phyloP scores from a whole-genome alignment of 2,888 invertebrate species.

The Ornithoptera priamus region DNA sequence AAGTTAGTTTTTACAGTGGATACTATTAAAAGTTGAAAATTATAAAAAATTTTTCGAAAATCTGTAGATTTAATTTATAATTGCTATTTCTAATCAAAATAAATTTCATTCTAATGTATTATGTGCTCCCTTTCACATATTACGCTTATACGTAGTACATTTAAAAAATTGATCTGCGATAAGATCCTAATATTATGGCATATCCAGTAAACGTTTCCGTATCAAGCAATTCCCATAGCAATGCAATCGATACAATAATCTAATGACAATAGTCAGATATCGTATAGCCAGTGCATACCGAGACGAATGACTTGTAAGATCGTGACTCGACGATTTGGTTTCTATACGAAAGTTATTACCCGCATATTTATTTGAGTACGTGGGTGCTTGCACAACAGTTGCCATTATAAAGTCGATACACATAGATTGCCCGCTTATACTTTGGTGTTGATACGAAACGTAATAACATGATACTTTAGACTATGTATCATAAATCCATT shows the following conservation, averaged over 20 bases:
- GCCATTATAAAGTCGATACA: constrained; percentile 45
- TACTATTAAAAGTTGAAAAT: no score
- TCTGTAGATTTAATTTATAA: no score
- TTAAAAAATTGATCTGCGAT: constrained; percentile 11
- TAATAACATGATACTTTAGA: constrained; percentile 26
- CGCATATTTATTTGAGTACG: constrained; percentile 73
- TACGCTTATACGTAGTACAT: no score
- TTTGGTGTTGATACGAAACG: constrained; percentile 27
- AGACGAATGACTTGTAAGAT: constrained; percentile 50
- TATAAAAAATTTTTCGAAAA: no score
- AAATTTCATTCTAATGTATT: no score
- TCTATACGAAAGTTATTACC: constrained; percentile 75
- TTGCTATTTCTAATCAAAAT: no score
- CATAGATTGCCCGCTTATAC: constrained; percentile 15
- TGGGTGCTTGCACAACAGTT: constrained; percentile 70
- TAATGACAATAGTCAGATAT: constrained; percentile 40
- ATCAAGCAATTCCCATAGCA: constrained; percentile 20
- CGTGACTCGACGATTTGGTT: constrained; percentile 76
- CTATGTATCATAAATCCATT: constrained; percentile 20
- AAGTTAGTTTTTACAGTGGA: no score
- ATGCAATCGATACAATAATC: constrained; percentile 36
- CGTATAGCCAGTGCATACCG: constrained; percentile 37
- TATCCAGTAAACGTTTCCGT: constrained; percentile 24
- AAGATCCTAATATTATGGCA: constrained; percentile 11
- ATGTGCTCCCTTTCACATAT: no score